Conservation (phyloP, 1,140 invertebrate species). For the Lucilia cuprina region DNA sequence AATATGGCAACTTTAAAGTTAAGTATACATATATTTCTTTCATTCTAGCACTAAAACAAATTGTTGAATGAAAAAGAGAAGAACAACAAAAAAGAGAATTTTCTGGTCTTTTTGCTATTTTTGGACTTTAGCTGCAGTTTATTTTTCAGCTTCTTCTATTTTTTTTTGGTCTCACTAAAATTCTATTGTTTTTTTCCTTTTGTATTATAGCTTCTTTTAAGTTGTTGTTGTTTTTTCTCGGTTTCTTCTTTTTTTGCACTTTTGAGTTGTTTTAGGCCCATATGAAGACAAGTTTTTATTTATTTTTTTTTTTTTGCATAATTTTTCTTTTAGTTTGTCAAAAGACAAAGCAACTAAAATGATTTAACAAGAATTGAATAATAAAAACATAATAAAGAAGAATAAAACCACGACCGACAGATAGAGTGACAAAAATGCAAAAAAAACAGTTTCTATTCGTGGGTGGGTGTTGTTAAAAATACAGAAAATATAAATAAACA, state of each 20-base stretch:
- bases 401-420: background rate
- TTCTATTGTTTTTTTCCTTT: background rate
- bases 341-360: background rate
- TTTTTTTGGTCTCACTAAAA: background rate
- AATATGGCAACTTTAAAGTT: background rate
- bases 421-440: background rate
- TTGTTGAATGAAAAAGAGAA: conserved; percentile 6
- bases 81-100: background rate
- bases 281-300: background rate
- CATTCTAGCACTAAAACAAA: background rate
- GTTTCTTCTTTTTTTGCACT: background rate
- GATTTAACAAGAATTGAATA: background rate
- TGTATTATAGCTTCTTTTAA: background rate
- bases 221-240: background rate
- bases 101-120: conserved; percentile 14
- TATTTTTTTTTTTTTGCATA: background rate
- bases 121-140: background rate
- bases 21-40: background rate
- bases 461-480: background rate
- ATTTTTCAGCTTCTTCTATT: background rate
- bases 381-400: background rate
- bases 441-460: background rate
- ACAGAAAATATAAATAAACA: background rate
- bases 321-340: background rate
- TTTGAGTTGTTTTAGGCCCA: background rate